These are phyloP conservation scores for Spodoptera littoralis DNA, from an alignment of 2,888 invertebrate genomes.

Conservation along the genomic window DNA sequence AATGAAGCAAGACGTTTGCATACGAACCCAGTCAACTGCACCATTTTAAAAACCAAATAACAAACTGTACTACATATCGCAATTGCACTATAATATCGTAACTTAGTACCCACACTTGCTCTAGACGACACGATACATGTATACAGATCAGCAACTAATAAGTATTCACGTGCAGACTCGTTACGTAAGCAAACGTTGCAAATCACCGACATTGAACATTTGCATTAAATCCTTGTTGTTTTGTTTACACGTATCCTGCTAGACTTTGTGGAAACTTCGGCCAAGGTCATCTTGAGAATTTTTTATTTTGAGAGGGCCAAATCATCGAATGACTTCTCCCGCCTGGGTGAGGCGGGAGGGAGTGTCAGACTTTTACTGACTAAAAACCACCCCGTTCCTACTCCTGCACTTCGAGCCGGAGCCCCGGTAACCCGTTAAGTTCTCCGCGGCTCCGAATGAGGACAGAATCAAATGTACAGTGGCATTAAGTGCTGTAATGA, in stretches of 20 bases:
- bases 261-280: constrained; percentile 43
- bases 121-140: constrained; percentile 52
- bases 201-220: constrained; percentile 71
- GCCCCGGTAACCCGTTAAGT: not conserved
- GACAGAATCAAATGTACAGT: too few relatives aligned
- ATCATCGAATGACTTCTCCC: too few relatives aligned
- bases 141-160: constrained; percentile 66
- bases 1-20: too few relatives aligned
- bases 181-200: constrained; percentile 77
- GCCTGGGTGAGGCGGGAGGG: too few relatives aligned
- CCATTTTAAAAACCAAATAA: too few relatives aligned
- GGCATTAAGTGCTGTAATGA: too few relatives aligned
- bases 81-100: constrained; percentile 34
- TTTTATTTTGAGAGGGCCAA: too few relatives aligned
- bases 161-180: constrained; percentile 72
- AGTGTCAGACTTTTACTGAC: too few relatives aligned
- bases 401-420: too few relatives aligned
- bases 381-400: too few relatives aligned
- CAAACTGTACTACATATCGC: constrained; percentile 26
- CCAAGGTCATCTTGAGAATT: constrained; percentile 5
- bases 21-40: too few relatives aligned
- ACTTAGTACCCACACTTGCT: constrained; percentile 60
- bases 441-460: too few relatives aligned
- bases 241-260: constrained; percentile 46
- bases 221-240: constrained; percentile 64